Base-by-base conservation (phyloP, 2,888 invertebrate genomes). In the Plutella xylostella region DNA sequence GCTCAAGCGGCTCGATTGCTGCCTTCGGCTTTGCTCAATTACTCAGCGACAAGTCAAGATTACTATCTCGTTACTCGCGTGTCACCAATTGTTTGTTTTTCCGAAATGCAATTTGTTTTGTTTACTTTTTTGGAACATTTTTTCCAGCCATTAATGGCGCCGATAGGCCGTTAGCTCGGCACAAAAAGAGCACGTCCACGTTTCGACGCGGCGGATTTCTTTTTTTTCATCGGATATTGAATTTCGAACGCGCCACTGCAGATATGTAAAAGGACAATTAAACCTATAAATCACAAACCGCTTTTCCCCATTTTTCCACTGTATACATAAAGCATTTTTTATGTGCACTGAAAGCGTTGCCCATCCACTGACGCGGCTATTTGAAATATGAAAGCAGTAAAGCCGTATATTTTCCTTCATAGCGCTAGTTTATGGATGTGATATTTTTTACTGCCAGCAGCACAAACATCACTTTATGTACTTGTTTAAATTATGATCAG, bases 351-450 rank as follows among this genome's bases (percentile, higher is more conserved):
- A 60, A 65, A 65, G 43, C 63, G 54, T 60, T 61, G 61, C 61
- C 57, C 58, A 55, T 60, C 57, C 60, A 65, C 71, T 70, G 72
- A 70, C 73, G 65, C 58, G 61, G 65, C 68, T 65, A 61, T 74
- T 74, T 80, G 80, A 80, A 70, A 71, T 78, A 82, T 78, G 76
- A 74, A 74, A 72, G 71, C 70, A 71, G 67, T 72, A 71, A 72
- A 70, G 44, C 46, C 17, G 42, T 80, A 77, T 78, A 79, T 79
- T 72, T 74, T 44, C 37, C 69, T 60, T 70, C 68, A 63, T 62
- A 54, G 54, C 51, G 55, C 56, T 68, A 69, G 60, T 75, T 77
- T 77, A 78, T 68, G 65, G 66, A 60, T 60, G 61, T 67, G 65
- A 65, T 68, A 70, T 68, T 70, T 68, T 70, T 39, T 39, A 39